Evolutionary conservation across 2,113 vertebrate species (phyloP), one percentile per base, ranked within the genome.

Genomic region (Fregetta grallaria): DNA sequence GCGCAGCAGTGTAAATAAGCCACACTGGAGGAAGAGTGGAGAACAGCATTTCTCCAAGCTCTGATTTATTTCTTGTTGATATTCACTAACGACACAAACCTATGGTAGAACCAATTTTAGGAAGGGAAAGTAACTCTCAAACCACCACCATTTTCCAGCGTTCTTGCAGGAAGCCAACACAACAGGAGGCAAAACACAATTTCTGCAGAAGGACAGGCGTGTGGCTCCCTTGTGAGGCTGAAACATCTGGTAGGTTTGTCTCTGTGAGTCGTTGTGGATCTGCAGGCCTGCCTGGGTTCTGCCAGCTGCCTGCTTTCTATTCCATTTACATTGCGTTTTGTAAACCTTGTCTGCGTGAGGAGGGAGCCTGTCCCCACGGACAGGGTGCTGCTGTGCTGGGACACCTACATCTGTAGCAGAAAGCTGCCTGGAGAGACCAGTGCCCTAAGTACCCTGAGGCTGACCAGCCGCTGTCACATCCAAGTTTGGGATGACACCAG

Each of bases 41-140:
- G 63, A 79, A 27, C 53, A 45, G 83, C 75, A 3, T 83, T 89
- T 77, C 84, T 89, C 86, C 30, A 8, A 36, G 80, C 65, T 92
- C 83, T 95, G 89, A 86, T 96, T 91, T 86, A 86, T 94, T 96
- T 53, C 68, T 29, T 66, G 42, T 59, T 92, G 83, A 34, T 94
- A 20, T 26, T 92, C 77, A 9, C 88, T 49, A 67, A 23, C 82
- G 80, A 40, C 71, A 71, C 83, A 50, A 62, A 80, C n/a, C 80
- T 21, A 19, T 53, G 75, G 91, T 27, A 79, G 79, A 79, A 70
- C 86, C 29, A 6, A 0, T 80, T 66, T 62, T 40, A 25, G 61
- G 91, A 45, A 74, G 65, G 81, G 72, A 56, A 52, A 50, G 34
- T 40, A 61, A 38, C 67, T 90, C 88, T 90, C 88, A 5, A n/a